Percentiles rank a stretch among this genome's conserved stretches.
These are phyloP conservation scores for Lycorma delicatula DNA, from an alignment of 1,140 invertebrate genomes.

Conservation along the genomic window DNA sequence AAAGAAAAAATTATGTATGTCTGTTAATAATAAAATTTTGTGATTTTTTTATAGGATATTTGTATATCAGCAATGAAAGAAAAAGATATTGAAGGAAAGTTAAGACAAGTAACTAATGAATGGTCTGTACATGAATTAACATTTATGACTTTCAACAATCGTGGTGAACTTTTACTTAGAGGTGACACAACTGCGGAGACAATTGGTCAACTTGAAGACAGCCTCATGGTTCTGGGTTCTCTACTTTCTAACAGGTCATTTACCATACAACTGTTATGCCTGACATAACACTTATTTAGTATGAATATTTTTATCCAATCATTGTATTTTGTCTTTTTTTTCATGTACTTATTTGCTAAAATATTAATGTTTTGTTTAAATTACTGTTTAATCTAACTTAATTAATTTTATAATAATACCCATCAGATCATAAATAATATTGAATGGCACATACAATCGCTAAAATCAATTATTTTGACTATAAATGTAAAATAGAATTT, in stretches of 20 bases:
- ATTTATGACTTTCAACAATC: slow-evolving; percentile 91
- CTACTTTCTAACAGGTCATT: slow-evolving; percentile 75
- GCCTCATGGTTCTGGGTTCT: slow-evolving; percentile 89
- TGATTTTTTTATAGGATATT: slow-evolving; percentile 64
- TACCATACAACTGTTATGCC: too few relatives aligned
- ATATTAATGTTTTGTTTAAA: too few relatives aligned
- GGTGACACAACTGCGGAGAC: slow-evolving; percentile 94
- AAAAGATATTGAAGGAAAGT: slow-evolving; percentile 93
- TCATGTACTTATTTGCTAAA: too few relatives aligned
- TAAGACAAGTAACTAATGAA: slow-evolving; percentile 89
- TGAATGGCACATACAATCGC: too few relatives aligned
- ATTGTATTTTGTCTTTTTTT: too few relatives aligned
- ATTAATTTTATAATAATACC: too few relatives aligned
- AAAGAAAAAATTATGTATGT: too few relatives aligned
- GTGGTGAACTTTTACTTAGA: slow-evolving; percentile 82
- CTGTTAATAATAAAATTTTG: too few relatives aligned
- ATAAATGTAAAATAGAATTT: neutral
- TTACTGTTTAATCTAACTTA: too few relatives aligned
- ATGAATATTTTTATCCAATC: too few relatives aligned
- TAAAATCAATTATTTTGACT: neutral
- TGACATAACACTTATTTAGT: too few relatives aligned
- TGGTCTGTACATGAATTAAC: slow-evolving; percentile 90
- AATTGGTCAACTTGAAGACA: slow-evolving; percentile 89
- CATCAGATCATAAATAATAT: too few relatives aligned
- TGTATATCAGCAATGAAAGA: slow-evolving; percentile 98